Base-by-base conservation (phyloP, 2,113 vertebrate species). In the Myotis lucifugus region DNA sequence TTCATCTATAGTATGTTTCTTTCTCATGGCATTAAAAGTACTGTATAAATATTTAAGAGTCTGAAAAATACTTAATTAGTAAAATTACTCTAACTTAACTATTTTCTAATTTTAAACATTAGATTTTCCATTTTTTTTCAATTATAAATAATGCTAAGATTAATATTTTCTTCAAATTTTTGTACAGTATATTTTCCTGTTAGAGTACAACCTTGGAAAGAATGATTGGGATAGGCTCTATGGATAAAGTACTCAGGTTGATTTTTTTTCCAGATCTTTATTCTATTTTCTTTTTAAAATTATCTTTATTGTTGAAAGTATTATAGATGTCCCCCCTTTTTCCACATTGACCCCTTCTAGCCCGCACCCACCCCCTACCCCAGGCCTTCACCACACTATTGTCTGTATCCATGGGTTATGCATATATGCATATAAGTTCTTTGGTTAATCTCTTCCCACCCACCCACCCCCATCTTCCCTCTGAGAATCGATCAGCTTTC, bases 101-200 rank as follows among this genome's bases (percentile, higher is more conserved):
- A 4, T 56, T 88, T 77, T 84, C 32, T 73, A 27, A 85, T 66
- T 74, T 85, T 66, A 82, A 81, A 66, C 32, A 66, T 66, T 66
- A 34, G 11, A 7, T 89, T 50, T 56, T 42, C 3, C 6, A 5
- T 76, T 82, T 61, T 91, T 25, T 25, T 61, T 48, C 27, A 11
- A 18, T 37, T 3, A n/a, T 50, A 40, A 70, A 34, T 69, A 59
- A 46, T 56, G 10, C 32, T 66, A 18, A 56, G 3, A 66, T 66
- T 25, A 79, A 79, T 7, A 3, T n/a, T 61, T n/a, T 73, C 72
- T 79, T 67, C n/a, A 18, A 32, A 52, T 61, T 27, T 54, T 61
- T n/a, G 1, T 27, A 8, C 8, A 6, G 3, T 74, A 1, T 34
- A 0, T 21, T 40, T 15, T 19, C 52, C 40, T 37, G 11, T 40